A percentile compares a stretch with the other conserved stretches of the same genome.
Evolutionary conservation across 2,113 vertebrate species (phyloP).

Genomic region (Antennarius striatus): DNA sequence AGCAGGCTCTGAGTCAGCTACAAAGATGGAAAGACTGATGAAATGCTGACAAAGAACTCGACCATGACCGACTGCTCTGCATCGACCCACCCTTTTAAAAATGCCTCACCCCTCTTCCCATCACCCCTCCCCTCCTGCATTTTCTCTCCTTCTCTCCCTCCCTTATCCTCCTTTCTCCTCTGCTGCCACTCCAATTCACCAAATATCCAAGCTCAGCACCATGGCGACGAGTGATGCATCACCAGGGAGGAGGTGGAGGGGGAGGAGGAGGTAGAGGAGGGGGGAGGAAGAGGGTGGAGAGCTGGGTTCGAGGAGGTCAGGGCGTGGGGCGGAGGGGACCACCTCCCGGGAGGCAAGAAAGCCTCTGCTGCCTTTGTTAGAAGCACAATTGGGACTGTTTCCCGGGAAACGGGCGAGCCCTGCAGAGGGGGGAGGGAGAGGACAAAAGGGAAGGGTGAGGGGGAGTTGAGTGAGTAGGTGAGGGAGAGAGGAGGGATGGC

Average conservation of each 20-base stretch:
- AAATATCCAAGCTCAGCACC: constrained; percentile 71
- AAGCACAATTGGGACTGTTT: constrained; percentile 81
- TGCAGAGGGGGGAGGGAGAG: constrained; percentile 63
- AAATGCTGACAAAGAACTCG: constrained; percentile 44
- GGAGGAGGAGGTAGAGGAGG: constrained; percentile 30
- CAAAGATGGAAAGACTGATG: constrained; percentile 53
- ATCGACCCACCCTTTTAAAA: constrained; percentile 43
- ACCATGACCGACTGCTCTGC: constrained; percentile 34
- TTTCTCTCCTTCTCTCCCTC: neutral
- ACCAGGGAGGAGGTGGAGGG: constrained; percentile 44
- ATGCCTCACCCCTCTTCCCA: constrained; percentile 53
- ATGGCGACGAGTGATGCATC: constrained; percentile 76
- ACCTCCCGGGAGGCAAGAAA: constrained; percentile 79
- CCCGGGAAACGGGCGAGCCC: constrained; percentile 78
- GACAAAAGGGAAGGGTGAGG: constrained; percentile 60
- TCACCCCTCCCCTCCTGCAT: constrained; percentile 21
- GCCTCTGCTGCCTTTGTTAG: constrained; percentile 77
- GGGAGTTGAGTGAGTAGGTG: constrained; percentile 22
- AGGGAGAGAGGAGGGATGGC: constrained; percentile 48
- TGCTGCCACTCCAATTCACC: constrained; percentile 59
- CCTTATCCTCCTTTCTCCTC: constrained; percentile 37
- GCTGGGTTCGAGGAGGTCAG: constrained; percentile 76
- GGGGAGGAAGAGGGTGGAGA: constrained; percentile 49
- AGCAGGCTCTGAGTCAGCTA: constrained; percentile 47
- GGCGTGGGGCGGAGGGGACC: constrained; percentile 74